Percentiles rank a stretch among this genome's conserved stretches.
These are phyloP conservation scores for Myocastor coypus DNA, from an alignment of 2,113 vertebrate species.

Conservation along the genomic window DNA sequence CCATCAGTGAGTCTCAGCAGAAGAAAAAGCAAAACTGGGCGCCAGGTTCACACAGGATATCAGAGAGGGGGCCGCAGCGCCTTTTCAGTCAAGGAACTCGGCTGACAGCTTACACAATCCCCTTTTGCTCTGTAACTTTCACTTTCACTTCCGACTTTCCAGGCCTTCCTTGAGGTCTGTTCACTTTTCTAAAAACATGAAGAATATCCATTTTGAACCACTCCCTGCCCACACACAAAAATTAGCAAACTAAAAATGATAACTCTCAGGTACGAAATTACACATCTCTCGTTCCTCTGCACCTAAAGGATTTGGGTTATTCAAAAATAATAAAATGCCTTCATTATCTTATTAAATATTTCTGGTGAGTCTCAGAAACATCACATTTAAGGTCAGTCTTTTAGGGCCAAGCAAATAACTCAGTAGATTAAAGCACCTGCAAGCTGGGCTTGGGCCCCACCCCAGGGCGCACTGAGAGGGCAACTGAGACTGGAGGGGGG, in stretches of 20 bases:
- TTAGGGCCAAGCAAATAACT: not conserved
- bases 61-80: not conserved
- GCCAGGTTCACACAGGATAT: not conserved
- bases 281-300: constrained; percentile 51
- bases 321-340: constrained; percentile 41
- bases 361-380: constrained; percentile 45
- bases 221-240: constrained; percentile 38
- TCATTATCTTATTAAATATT: constrained; percentile 44
- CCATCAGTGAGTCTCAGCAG: not conserved
- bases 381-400: constrained; percentile 53
- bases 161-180: constrained; percentile 65
- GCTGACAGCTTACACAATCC: not conserved
- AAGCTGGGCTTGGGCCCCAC: no score
- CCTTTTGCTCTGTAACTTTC: not conserved
- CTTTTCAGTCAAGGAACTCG: not conserved
- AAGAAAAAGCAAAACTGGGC: not conserved
- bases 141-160: constrained; percentile 29
- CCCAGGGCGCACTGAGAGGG: no score
- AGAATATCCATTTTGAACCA: constrained; percentile 59
- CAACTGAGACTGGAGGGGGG: no score
- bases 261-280: not conserved
- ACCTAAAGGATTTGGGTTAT: constrained; percentile 68
- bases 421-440: not conserved
- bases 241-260: constrained; percentile 69
- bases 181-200: constrained; percentile 75